Base-by-base conservation (phyloP, 2,888 invertebrate species). In the Drosophila algonquin region DNA sequence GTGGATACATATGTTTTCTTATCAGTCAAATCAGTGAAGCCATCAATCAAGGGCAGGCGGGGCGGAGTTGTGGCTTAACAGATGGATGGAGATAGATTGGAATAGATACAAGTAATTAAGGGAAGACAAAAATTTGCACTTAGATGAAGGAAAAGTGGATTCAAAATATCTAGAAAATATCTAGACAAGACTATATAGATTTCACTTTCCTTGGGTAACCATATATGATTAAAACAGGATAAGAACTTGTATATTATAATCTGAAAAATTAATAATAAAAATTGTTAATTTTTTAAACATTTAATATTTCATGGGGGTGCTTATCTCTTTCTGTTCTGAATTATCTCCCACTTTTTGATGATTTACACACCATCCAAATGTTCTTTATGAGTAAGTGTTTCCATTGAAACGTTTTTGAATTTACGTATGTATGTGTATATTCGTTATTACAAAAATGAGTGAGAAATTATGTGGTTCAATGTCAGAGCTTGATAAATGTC, bases 1-100 rank as follows among this genome's bases (percentile, higher is more conserved):
- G 35, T 14, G 35, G 2, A 44, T 59, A 44, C 56, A 47, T 51
- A 46, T 52, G 14, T 40, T 54, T 55, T 72, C 73, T 71, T 73
- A 73, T 73, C 73, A 67, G 60, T 57, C 60, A 74, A 67, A 67
- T 74, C 68, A 51, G 56, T 52, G 48, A 9, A 54, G 75, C 75
- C 56, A 73, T 73, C 68, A 73, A 73, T 73, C 73, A 68, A 75
- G 54, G 60, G 12, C 18, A 24, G 69, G 7, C 12, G 48, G 48
- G 44, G 68, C 63, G 27, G 9, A 14, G 60, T 46, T 71, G 48
- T 27, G 60, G 60, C 53, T 18, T 35, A 47, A 24, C 45, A 50
- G 55, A 44, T 53, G 57, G 51, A 72, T 72, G 35, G 72, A 72
- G 72, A 72, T 64, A 47, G 74, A 73, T 73, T 64, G 65, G 12